Conservation (phyloP, 1,140 invertebrate species). For the Mercenaria mercenaria region DNA sequence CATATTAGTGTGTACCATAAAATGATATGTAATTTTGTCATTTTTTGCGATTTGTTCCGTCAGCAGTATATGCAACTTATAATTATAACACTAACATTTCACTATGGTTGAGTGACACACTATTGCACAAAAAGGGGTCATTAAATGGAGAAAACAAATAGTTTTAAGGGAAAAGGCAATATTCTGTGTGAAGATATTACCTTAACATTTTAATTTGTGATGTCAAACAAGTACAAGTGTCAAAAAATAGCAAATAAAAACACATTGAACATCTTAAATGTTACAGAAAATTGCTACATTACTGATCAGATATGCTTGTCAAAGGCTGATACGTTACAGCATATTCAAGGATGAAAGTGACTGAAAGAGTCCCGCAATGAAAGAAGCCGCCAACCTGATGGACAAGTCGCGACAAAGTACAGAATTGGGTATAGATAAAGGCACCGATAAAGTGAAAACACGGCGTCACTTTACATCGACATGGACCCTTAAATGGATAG, state of each 20-base stretch:
- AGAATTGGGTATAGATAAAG: not conserved
- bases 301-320: not conserved
- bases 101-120: too few relatives aligned
- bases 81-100: too few relatives aligned
- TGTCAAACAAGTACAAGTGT: conserved; percentile 28
- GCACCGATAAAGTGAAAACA: conserved; percentile 22
- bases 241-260: not conserved
- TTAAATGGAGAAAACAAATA: too few relatives aligned
- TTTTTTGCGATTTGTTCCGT: too few relatives aligned
- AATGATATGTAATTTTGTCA: too few relatives aligned
- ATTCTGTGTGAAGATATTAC: too few relatives aligned
- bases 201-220: not conserved
- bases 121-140: too few relatives aligned
- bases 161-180: too few relatives aligned
- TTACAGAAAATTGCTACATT: conserved; percentile 21
- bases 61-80: too few relatives aligned
- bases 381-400: not conserved
- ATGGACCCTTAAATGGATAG: conserved; percentile 14
- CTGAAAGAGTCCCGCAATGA: not conserved
- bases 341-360: conserved; percentile 6
- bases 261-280: conserved; percentile 17
- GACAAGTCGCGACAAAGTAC: conserved; percentile 5
- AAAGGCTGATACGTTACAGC: not conserved
- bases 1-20: too few relatives aligned
- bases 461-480: conserved; percentile 13